Conservation (phyloP, 1,140 invertebrate genomes). For the Aradophagus sp. region DNA sequence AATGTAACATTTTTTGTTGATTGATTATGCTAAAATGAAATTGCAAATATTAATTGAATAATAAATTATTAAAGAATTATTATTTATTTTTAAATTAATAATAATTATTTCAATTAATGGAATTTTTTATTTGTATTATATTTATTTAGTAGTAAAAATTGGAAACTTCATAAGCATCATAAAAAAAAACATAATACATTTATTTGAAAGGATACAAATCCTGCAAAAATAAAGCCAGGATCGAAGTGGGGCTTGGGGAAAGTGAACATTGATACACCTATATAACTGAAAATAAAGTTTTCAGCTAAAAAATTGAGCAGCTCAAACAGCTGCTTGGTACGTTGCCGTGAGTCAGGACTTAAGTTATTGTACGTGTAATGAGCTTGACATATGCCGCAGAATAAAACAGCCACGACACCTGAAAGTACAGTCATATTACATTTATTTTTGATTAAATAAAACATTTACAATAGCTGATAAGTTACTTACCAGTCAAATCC, state of each 20-base stretch:
- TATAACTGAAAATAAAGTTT: conserved; percentile 99
- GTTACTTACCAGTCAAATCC: conserved; percentile 93
- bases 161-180: no score
- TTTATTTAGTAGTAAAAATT: no score
- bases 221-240: conserved; percentile 90
- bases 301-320: conserved; percentile 97
- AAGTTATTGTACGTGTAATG: conserved; percentile 99
- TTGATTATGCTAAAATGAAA: conserved; percentile 9
- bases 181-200: no score
- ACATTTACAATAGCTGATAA: no score
- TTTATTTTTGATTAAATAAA: neutral
- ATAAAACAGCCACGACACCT: conserved; percentile 96
- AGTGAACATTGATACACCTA: conserved; percentile 98
- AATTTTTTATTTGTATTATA: no score
- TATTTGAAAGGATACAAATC: conserved; percentile 96
- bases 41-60: no score
- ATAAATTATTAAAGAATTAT: no score
- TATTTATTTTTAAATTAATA: no score
- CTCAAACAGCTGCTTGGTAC: conserved; percentile 97
- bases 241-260: conserved; percentile 97
- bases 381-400: conserved; percentile 99
- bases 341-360: conserved; percentile 87
- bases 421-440: conserved; percentile 52
- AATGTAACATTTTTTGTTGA: no score
- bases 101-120: no score